phyloP scores from a whole-genome alignment of 2,888 invertebrate genomes.

The Nephrotoma guestfalica region DNA sequence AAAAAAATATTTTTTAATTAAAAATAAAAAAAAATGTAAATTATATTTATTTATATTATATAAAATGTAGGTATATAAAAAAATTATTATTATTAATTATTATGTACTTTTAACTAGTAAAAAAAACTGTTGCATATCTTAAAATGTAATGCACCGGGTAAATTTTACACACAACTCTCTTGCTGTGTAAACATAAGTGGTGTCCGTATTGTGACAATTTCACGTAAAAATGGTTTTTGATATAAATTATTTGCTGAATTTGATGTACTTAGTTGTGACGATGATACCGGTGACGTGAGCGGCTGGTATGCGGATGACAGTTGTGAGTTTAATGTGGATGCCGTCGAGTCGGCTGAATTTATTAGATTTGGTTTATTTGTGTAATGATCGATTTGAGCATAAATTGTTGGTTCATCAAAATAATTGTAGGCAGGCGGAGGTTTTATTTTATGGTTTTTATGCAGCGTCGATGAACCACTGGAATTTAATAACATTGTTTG shows the following conservation, averaged over 20 bases:
- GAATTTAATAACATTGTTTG: constrained; percentile 13
- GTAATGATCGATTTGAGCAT: constrained; percentile 59
- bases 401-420: constrained; percentile 51
- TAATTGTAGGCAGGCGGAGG: constrained; percentile 31
- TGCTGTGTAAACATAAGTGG: constrained; percentile 51
- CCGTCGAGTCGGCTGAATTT: constrained; percentile 16
- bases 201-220: constrained; percentile 52
- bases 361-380: constrained; percentile 30
- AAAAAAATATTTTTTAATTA: neutral
- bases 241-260: neutral
- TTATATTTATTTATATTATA: neutral
- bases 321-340: constrained; percentile 21
- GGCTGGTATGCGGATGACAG: constrained; percentile 27
- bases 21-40: neutral
- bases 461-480: constrained; percentile 11
- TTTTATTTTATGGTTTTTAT: constrained; percentile 5
- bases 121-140: neutral
- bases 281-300: constrained; percentile 31
- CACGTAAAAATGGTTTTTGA: constrained; percentile 34
- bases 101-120: neutral
- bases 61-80: neutral
- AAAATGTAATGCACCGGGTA: neutral
- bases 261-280: constrained; percentile 8
- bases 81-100: neutral
- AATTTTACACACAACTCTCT: constrained; percentile 49